Conservation (phyloP, 2,113 vertebrate species). For the Spilogale gracilis region DNA sequence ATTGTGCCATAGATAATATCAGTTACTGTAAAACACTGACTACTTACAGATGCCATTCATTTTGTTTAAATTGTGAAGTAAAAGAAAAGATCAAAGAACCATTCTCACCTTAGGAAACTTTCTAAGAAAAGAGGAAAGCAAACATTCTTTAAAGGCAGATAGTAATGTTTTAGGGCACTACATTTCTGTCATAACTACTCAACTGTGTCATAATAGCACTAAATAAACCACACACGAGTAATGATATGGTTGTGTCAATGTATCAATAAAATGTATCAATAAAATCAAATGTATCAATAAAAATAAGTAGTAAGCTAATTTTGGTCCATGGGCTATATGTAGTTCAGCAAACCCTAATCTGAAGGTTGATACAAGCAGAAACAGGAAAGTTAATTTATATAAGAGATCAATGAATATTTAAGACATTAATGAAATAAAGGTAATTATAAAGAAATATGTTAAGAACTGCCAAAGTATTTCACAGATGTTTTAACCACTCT, state of each 20-base stretch:
- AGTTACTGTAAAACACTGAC: background rate
- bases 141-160: background rate
- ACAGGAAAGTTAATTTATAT: background rate
- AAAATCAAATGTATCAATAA: too few species aligned
- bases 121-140: background rate
- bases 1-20: background rate
- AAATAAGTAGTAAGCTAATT: background rate
- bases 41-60: background rate
- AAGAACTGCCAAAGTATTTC: background rate
- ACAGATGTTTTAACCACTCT: background rate
- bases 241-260: background rate
- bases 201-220: accelerated
- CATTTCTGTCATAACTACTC: background rate
- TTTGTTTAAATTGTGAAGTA: background rate
- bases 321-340: background rate
- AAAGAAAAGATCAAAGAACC: background rate
- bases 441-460: background rate
- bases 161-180: background rate
- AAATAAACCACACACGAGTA: background rate
- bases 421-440: background rate
- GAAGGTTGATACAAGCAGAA: background rate
- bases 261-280: too few species aligned
- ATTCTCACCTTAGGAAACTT: background rate
- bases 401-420: background rate
- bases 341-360: background rate